These are phyloP conservation scores for Agrochola macilenta DNA, from an alignment of 2,888 invertebrate genomes.

Conservation along the genomic window DNA sequence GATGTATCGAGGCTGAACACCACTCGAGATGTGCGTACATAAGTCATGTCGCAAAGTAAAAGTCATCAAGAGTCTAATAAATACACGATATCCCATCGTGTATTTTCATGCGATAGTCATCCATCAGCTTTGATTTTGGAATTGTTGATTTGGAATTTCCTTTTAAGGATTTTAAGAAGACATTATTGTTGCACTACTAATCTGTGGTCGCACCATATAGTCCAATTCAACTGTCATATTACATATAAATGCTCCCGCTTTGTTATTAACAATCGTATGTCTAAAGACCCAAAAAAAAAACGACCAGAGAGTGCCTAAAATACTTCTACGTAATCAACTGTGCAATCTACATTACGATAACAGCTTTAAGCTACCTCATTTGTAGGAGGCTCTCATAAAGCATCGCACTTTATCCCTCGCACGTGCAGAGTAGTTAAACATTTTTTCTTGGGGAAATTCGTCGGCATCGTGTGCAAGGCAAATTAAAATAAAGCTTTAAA, in stretches of 20 bases:
- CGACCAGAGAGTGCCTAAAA: conserved; percentile 13
- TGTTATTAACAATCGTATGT: no score
- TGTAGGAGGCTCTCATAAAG: conserved; percentile 74
- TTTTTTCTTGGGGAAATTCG: conserved; percentile 68
- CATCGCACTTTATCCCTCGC: conserved; percentile 81
- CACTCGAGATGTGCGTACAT: background rate
- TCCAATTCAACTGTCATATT: background rate
- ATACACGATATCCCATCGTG: no score
- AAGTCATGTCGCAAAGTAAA: background rate
- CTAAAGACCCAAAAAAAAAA: conserved; percentile 17
- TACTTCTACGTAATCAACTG: conserved; percentile 45
- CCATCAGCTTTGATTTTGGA: background rate
- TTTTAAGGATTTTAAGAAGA: background rate
- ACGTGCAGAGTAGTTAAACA: conserved; percentile 81
- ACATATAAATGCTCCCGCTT: background rate
- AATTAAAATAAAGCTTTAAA: conserved; percentile 89
- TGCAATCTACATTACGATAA: conserved; percentile 64
- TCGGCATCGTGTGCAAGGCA: conserved; percentile 77
- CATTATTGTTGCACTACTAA: no score
- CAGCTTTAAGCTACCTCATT: conserved; percentile 69
- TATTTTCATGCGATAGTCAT: background rate
- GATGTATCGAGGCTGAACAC: conserved; percentile 33
- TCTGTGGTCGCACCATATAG: background rate
- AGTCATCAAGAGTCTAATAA: conserved; percentile 2
- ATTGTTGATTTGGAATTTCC: background rate